A percentile compares a stretch with the other conserved stretches of the same genome.
Conservation (phyloP, 2,888 invertebrate species). For the Molanna angustata region DNA sequence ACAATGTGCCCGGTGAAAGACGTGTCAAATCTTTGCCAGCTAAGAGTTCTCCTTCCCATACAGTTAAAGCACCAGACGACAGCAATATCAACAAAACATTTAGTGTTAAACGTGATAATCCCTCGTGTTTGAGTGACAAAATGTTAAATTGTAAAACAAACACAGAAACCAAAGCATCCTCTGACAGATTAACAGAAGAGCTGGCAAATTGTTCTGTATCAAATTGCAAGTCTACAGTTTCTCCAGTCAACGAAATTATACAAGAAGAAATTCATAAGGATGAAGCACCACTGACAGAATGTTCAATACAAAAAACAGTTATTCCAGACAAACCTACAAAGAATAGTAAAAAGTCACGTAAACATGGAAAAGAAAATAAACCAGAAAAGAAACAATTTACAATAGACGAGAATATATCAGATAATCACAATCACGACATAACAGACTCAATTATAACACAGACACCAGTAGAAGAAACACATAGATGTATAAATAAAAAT, state of each 20-base stretch:
- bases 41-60: conserved; percentile 18
- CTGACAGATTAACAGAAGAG: conserved; percentile 3
- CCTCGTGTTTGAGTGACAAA: conserved; percentile 19
- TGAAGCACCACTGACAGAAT: conserved; percentile 4
- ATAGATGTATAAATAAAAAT: too few species aligned
- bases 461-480: too few species aligned
- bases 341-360: conserved; percentile 35
- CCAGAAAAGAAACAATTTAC: conserved; percentile 35
- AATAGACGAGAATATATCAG: neutral
- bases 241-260: conserved; percentile 20
- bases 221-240: conserved; percentile 2
- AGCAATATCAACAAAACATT: conserved; percentile 1
- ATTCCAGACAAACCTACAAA: conserved; percentile 12
- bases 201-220: neutral
- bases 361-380: conserved; percentile 38
- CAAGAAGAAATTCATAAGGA: conserved; percentile 19
- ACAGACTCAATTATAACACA: too few species aligned
- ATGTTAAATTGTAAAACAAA: conserved; percentile 21
- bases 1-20: conserved; percentile 27
- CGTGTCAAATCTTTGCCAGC: conserved; percentile 27
- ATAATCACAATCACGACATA: too few species aligned
- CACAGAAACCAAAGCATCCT: conserved; percentile 11
- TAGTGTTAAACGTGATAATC: conserved; percentile 14
- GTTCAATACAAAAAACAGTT: conserved; percentile 4
- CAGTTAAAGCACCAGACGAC: conserved; percentile 20